Base-by-base conservation (phyloP, 1,140 invertebrate species). In the Antheraea pernyi region DNA sequence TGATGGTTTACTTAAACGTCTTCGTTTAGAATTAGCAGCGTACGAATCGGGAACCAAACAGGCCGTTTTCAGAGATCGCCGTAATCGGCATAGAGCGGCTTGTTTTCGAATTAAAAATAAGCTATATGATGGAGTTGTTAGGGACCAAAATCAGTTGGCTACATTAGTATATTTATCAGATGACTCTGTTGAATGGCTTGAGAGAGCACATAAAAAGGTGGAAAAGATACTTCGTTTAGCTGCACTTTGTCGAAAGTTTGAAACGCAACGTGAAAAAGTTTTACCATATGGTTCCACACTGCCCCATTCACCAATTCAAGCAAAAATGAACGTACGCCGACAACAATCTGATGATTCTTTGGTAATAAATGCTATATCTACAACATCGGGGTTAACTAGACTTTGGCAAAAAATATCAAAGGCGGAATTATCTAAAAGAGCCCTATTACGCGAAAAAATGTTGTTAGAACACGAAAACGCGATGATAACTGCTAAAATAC, bases 191-290 rank as follows among this genome's bases (percentile, higher is more conserved):
- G 83, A 89, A 71, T 92, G 86, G 86, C 67, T 92, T 7, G 74
- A 77, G 63, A 39, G 67, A 13, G 88, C 81, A 16, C 77, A 81
- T 68, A 86, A 81, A 68, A 94, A 94, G 76, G 93, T 92, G 4
- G 92, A 94, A 69, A 93, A 91, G 53, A 88, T 94, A 60, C 70
- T 94, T 5, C 89, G 93, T 36, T 75, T 94, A 37, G 90, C 92
- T 3, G 85, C 85, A 0, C 83, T 94, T n/a, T 94, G 94, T 71
- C 77, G 93, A 58, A 94, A 94, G 87, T 93, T 93, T 78, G 94
- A 95, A 84, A 94, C 94, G 0, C 84, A 91, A 73, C 83, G 91
- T 0, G 94, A 94, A 81, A 94, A 94, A 76, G 88, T 94, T 67
- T 75, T 94, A 48, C 93, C 91, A 11, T 94, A 94, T 72, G 88